Conservation (phyloP, 1,140 invertebrate species). For the Eubasilissa regina region DNA sequence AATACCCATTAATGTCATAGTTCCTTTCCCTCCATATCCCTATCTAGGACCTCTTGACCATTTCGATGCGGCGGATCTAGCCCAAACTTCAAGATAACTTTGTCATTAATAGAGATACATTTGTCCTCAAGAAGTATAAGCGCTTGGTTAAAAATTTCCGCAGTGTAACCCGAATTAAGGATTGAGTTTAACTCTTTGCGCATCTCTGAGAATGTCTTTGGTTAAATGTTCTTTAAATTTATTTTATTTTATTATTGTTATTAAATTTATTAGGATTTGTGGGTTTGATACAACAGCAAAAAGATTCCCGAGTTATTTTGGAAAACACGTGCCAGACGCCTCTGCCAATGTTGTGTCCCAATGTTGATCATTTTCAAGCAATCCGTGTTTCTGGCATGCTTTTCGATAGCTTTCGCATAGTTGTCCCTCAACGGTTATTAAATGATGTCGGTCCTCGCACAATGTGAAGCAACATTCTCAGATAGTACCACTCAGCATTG, state of each 20-base stretch:
- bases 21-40: too few relatives aligned
- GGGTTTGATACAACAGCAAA: conserved; percentile 57
- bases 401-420: neutral
- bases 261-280: too few relatives aligned
- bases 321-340: conserved; percentile 62
- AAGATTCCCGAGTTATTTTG: conserved; percentile 42
- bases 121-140: too few relatives aligned
- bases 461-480: neutral
- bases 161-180: too few relatives aligned
- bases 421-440: conserved; percentile 47
- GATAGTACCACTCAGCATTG: conserved; percentile 17
- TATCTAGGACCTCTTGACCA: too few relatives aligned
- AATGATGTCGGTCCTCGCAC: neutral
- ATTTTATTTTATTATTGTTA: too few relatives aligned
- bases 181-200: too few relatives aligned
- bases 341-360: conserved; percentile 67
- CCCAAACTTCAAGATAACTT: too few relatives aligned
- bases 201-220: neutral
- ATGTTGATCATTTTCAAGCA: conserved; percentile 62
- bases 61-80: too few relatives aligned
- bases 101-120: too few relatives aligned
- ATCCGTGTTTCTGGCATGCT: conserved; percentile 49
- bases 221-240: conserved; percentile 63
- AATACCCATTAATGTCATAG: too few relatives aligned
- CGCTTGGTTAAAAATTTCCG: too few relatives aligned